phyloP scores from a whole-genome alignment of 2,113 vertebrate genomes.

The Talpa occidentalis region DNA sequence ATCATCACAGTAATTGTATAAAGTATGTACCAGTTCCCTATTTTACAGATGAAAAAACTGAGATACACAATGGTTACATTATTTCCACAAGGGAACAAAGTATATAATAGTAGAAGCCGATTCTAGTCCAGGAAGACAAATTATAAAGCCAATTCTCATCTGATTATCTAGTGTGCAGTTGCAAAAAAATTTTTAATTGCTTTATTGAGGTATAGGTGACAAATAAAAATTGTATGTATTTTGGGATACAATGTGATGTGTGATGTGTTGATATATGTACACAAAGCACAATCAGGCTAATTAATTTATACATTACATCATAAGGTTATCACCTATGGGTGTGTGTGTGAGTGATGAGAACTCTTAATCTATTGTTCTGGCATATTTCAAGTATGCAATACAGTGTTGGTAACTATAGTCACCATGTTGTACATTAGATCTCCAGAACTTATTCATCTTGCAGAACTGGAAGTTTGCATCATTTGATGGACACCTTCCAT shows the following conservation, averaged over 20 bases:
- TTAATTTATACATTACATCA: neutral
- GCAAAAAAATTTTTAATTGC: constrained; percentile 9
- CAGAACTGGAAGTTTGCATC: neutral
- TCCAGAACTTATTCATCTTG: neutral
- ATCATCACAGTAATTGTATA: neutral
- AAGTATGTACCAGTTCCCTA: neutral
- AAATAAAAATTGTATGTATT: neutral
- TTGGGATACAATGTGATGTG: neutral
- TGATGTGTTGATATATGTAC: neutral
- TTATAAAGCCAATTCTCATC: neutral
- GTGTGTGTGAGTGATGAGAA: neutral
- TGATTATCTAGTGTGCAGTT: neutral
- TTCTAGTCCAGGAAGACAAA: neutral
- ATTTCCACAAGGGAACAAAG: neutral
- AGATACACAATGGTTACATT: constrained; percentile 20
- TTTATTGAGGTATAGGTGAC: neutral
- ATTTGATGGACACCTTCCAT: neutral
- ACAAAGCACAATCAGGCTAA: neutral
- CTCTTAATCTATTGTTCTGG: neutral
- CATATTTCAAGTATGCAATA: neutral
- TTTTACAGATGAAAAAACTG: constrained; percentile 23
- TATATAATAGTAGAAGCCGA: neutral
- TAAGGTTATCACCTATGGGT: neutral
- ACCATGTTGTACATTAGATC: neutral
- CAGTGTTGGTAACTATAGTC: neutral